Evolutionary conservation across 2,113 vertebrate genomes (phyloP), one percentile per base, ranked within the genome.

Genomic region (Myotis davidii): DNA sequence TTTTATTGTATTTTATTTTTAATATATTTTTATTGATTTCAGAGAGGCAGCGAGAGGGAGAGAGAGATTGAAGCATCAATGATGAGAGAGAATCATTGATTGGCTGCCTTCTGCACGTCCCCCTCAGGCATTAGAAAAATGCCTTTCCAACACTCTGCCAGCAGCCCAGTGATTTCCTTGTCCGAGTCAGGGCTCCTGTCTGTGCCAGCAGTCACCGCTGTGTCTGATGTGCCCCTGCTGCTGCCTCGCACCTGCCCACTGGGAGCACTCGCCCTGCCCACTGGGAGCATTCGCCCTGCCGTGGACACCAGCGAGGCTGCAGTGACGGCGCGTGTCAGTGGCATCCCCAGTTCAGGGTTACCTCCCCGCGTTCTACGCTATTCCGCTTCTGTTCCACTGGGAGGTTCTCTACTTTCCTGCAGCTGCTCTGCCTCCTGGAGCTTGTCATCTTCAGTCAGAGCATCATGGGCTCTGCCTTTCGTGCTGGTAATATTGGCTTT

Each of bases 361-460:
- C n/a, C n/a, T 85, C 70, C 52, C 61, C 72, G 18, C 61, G 82
- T 37, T n/a, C 54, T 25, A 4, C 39, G 61, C 52, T 73, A 39
- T 73, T 96, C 67, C 48, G 50, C 29, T 77, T 77, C 16, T 18
- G 92, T 82, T 88, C 94, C 21, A 64, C 52, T 16, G 54, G 37
- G 65, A 96, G 17, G 7, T 11, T 42, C 84, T 95, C 54, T 42
- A 25, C 84, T 88, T 86, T 84, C n/a, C 84, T 78, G 25, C 37
- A 86, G 76, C 17, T 85, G 64, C 77, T 88, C 1, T 61, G 29
- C 39, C 59, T 50, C 50, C 45, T n/a, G 92, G 37, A 77, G 77
- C 85, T 81, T 92, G 82, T 83, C 85, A 70, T 59, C 72, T 95
- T 95, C n/a, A 94, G 94, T 97, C 88, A 90, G 70, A 92, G 54